phyloP scores from a whole-genome alignment of 1,140 invertebrate genomes.

The Choristoneura fumiferana region DNA sequence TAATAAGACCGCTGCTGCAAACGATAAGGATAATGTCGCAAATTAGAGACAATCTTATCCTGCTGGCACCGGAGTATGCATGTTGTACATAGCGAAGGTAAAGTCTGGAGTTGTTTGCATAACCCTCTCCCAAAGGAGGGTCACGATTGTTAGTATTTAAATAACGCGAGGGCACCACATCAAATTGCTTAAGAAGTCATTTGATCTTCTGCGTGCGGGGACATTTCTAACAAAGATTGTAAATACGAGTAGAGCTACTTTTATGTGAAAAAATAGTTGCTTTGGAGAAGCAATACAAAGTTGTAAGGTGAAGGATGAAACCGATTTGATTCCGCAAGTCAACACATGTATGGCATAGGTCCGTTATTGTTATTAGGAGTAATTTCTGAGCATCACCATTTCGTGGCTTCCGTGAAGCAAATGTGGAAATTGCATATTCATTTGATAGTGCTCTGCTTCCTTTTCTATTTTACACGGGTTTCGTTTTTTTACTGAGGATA shows the following conservation, averaged over 20 bases:
- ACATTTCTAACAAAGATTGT: not conserved
- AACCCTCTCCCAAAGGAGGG: constrained; percentile 33
- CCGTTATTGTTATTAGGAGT: too few species aligned
- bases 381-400: too few species aligned
- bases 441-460: too few species aligned
- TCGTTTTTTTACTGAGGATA: too few species aligned
- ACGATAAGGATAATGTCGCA: not conserved
- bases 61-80: not conserved
- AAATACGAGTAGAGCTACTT: not conserved
- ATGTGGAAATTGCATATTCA: too few species aligned
- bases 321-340: not conserved
- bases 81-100: not conserved
- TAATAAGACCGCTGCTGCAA: not conserved
- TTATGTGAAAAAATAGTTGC: not conserved
- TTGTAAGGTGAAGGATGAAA: not conserved
- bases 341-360: too few species aligned
- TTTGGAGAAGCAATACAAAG: not conserved
- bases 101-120: constrained; percentile 39
- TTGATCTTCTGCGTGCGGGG: not conserved
- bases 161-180: constrained; percentile 25
- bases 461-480: too few species aligned
- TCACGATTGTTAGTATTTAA: constrained; percentile 36
- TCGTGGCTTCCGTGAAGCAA: too few species aligned
- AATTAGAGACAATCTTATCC: constrained; percentile 3
- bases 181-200: constrained; percentile 25